Percentiles rank a stretch among this genome's conserved stretches.
These are phyloP conservation scores for Cavia aperea DNA, from an alignment of 2,113 vertebrate species.

Conservation along the genomic window DNA sequence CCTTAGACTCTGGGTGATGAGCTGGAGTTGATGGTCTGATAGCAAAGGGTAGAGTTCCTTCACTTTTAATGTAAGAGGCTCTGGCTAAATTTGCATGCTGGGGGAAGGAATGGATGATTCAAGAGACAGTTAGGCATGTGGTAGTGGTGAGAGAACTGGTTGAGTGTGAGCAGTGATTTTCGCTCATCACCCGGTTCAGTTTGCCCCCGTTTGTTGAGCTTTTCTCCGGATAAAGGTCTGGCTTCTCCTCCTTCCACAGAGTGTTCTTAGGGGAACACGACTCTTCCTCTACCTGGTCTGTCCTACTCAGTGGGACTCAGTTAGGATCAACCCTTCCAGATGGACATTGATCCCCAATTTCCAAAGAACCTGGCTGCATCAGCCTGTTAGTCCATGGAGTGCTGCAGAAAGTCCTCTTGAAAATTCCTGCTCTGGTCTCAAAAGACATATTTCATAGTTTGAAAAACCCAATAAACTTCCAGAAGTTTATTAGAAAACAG, in stretches of 20 bases:
- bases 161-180: rapidly evolving
- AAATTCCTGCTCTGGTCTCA: not conserved
- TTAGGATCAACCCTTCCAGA: not conserved
- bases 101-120: not conserved
- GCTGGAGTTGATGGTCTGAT: not conserved
- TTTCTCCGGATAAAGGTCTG: not conserved
- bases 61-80: not conserved
- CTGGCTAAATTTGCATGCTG: not conserved
- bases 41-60: not conserved
- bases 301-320: not conserved
- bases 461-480: not conserved
- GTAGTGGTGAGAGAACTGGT: not conserved
- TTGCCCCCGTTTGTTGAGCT: not conserved
- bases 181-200: rapidly evolving
- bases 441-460: not conserved
- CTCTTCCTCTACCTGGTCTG: rapidly evolving
- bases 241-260: not conserved
- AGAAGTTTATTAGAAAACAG: not conserved
- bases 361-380: rapidly evolving
- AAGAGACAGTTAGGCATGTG: not conserved
- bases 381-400: rapidly evolving
- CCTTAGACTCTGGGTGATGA: not conserved
- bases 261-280: rapidly evolving
- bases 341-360: not conserved
- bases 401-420: too few relatives aligned